These are phyloP conservation scores for Pelagia noctiluca DNA, from an alignment of 30 jellyfish, hydroid and myxozoan genomes.

Conservation along the genomic window DNA sequence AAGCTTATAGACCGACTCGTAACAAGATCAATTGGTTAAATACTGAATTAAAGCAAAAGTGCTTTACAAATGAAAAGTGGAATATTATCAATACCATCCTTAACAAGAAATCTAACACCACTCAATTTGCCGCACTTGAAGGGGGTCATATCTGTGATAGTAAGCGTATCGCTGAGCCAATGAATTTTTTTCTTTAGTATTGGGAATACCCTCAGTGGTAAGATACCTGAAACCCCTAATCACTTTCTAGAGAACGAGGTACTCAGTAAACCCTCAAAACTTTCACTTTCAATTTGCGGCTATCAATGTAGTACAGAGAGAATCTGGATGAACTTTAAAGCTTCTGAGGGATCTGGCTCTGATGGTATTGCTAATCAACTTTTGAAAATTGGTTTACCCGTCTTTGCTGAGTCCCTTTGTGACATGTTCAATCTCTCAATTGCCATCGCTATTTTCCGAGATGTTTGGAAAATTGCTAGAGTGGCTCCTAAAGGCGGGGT, in stretches of 20 bases:
- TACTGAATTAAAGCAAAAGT: conserved; percentile 3
- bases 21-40: conserved; percentile 3
- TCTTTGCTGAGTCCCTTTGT: conserved; percentile 25
- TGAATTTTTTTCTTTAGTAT: conserved; percentile 16
- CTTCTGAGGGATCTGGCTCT: conserved; percentile 43
- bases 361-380: conserved; percentile 57
- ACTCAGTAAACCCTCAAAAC: conserved; percentile 34
- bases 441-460: conserved; percentile 31
- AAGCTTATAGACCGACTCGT: conserved; percentile 16
- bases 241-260: conserved; percentile 45
- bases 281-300: conserved; percentile 34
- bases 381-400: conserved; percentile 21
- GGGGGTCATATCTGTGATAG: not conserved
- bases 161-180: conserved; percentile 1
- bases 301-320: conserved; percentile 30
- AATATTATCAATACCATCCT: not conserved
- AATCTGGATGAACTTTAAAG: conserved; percentile 15
- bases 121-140: conserved; percentile 18
- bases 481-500: conserved; percentile 47
- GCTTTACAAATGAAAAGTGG: not conserved
- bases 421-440: conserved; percentile 49
- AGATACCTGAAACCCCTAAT: conserved; percentile 17
- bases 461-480: conserved; percentile 27
- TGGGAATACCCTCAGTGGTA: conserved; percentile 5
- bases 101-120: conserved; percentile 28